Evolutionary conservation across 2,797 vertebrate species (phyloP), one percentile per base, ranked within the genome.

Genomic region (Mus minutoides): DNA sequence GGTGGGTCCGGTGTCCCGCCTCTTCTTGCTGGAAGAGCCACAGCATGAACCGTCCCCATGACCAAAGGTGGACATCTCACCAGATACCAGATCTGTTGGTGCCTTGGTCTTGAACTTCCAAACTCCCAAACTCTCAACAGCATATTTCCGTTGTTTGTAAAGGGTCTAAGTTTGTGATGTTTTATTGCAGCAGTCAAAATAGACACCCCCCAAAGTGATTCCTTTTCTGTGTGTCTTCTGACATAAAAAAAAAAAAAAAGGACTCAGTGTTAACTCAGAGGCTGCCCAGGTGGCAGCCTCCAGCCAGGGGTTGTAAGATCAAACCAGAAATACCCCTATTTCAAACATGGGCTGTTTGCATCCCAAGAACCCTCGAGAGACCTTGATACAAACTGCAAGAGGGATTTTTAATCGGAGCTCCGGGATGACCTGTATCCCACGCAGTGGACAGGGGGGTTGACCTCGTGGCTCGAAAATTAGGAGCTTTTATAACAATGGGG

Each of bases 251-350:
- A 46, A 60, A 60, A 60, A 64, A 93, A 88, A 46, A 7, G 0
- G 3, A 64, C 43, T 83, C 58, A 78, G 54, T 14, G 86, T 56
- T 84, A 83, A 60, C 34, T 1, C 17, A n/a, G 49, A 87, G 26
- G 56, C 46, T n/a, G 67, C 0, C 62, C 40, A 0, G 0, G 17
- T 14, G 12, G 17, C 14, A 16, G 37, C 64, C 37, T 71, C 54
- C 56, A 83, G 46, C 13, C 54, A 78, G 11, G 24, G 67, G 56
- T n/a, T n/a, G n/a, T n/a, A n/a, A n/a, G n/a, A n/a, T n/a, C n/a
- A n/a, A n/a, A n/a, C n/a, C n/a, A n/a, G n/a, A n/a, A n/a, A n/a
- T n/a, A n/a, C n/a, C n/a, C n/a, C n/a, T n/a, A n/a, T n/a, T n/a
- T n/a, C n/a, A n/a, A n/a, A n/a, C n/a, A n/a, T n/a, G n/a, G n/a